Evolutionary conservation across 1,140 invertebrate species (phyloP), one percentile per base, ranked within the genome.

Genomic region (Papilio polytes): DNA sequence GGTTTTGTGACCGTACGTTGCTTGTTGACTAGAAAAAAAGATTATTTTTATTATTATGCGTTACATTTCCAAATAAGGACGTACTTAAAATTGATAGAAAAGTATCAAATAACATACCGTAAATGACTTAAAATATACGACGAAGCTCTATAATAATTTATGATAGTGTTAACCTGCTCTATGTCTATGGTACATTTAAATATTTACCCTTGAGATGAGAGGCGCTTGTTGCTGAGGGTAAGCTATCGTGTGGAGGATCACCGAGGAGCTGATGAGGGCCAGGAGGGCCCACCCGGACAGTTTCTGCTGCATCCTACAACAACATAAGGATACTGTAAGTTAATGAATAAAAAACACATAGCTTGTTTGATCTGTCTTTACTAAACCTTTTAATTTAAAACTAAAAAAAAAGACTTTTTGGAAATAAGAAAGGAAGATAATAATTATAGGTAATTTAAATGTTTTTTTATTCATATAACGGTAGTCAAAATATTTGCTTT

Each of bases 231-330:
- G 93, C 82, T 96, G 95, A 26, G 96, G 96, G 83, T 96, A 96
- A 26, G 96, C 95, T 44, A 96, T 83, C 70, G 96, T 96, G 80
- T 95, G 95, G 77, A 96, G 91, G 46, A 96, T 89, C 20, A 93
- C 87, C 84, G 95, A 96, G 80, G 95, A 96, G 85, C 95, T 90
- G 80, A 96, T 91, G 20, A 96, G 93, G 86, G 91, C 93, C 80
- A 96, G 87, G 46, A 96, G 86, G 44, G 92, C 89, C 96, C 96
- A 96, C 70, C 96, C 96, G 83, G 94, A 88, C 81, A 94, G 84
- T 91, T 95, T 94, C 83, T 91, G 92, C 86, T 94, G 89, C 95
- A 95, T 96, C 83, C 94, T 95, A 90, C 81, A 72, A 83, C 46
- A 91, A 90, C 89, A 89, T 80, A 76, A 85, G 81, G 72, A 80